Evolutionary conservation across 2,797 vertebrate species (phyloP), one percentile per base, ranked within the genome.

Genomic region (Champsocephalus esox): DNA sequence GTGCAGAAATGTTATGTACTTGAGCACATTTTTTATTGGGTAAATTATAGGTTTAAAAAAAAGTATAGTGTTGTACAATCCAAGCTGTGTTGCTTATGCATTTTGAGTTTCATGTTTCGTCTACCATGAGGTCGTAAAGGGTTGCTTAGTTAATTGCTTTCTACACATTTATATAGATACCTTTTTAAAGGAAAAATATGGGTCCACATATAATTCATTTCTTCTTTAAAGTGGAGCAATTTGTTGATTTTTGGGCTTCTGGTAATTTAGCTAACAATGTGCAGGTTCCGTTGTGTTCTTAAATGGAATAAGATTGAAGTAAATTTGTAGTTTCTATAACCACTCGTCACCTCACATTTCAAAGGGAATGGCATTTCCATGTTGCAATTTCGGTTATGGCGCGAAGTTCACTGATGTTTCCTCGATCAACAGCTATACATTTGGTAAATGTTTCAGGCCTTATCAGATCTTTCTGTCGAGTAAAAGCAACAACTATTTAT

Each of bases 401-500:
- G 74, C 78, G 70, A 82, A 66, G 75, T 82, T 86, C 80, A 80
- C 70, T 55, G 14, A 62, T 79, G 38, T 79, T 82, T 69, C 79
- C 51, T 80, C 24, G 48, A 77, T 79, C 56, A 65, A 70, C 66
- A 45, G 60, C 19, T 77, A 71, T 75, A 58, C 41, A 83, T 79
- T 74, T 67, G 69, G 12, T 75, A 60, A 51, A 75, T 58, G 46
- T 86, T 77, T 81, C 61, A 48, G 82, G 82, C 90, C 89, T 92
- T 89, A 90, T 89, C 61, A 57, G 79, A 87, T 88, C 84, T 73
- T 74, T 79, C 77, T 82, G 80, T 93, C 78, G 16, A 88, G 87
- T 93, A 90, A 86, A 90, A 92, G 88, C 88, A 87, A 87, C 84
- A 87, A 88, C 59, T 91, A 89, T 92, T 90, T 92, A 91, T 91